Evolutionary conservation across 2,113 vertebrate genomes (phyloP), one percentile per base, ranked within the genome.

Genomic region (Chamaetylas fuelleborni): DNA sequence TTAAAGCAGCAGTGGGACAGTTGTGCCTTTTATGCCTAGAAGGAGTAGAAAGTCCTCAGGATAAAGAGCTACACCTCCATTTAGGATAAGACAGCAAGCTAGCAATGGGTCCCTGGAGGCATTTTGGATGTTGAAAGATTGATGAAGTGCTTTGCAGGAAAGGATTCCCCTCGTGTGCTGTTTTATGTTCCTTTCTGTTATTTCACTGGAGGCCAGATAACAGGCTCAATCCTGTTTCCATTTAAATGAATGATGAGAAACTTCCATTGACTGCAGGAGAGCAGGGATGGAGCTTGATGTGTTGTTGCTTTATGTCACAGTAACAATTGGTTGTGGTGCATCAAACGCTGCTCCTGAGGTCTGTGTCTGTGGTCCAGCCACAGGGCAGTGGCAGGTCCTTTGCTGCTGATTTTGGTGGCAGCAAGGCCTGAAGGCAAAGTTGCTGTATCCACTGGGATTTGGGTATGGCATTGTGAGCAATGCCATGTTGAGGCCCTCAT

Each of bases 191-290:
- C 60, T 94, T 92, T 88, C 64, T 86, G 82, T 93, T 90, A 54
- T 86, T 96, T 93, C 82, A 86, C 92, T 94, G 76, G 80, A 93
- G 88, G 95, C 79, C 82, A 94, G 45, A 88, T 93, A 86, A 86
- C 82, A 88, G 72, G 57, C 76, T 93, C 92, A 88, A 76, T 94
- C 90, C 86, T 94, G 82, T 76, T 93, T 64, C 72, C n/a, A 64
- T 92, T 95, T 86, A 78, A 90, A 90, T 71, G 85, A 88, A 81
- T 65, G 90, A 88, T 90, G 61, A 86, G 96, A 93, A 92, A 78
- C 76, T 83, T 88, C 79, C 82, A 58, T 14, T 92, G 88, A 81
- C 86, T 93, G 60, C n/a, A 51, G 90, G 48, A 78, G 76, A 88
- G 77, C 86, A 76, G 86, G 31, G 78, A 89, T 64, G 1, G 8